Evolutionary conservation across 1,140 invertebrate genomes (phyloP).

Genomic region (Philopotamus ludificatus): DNA sequence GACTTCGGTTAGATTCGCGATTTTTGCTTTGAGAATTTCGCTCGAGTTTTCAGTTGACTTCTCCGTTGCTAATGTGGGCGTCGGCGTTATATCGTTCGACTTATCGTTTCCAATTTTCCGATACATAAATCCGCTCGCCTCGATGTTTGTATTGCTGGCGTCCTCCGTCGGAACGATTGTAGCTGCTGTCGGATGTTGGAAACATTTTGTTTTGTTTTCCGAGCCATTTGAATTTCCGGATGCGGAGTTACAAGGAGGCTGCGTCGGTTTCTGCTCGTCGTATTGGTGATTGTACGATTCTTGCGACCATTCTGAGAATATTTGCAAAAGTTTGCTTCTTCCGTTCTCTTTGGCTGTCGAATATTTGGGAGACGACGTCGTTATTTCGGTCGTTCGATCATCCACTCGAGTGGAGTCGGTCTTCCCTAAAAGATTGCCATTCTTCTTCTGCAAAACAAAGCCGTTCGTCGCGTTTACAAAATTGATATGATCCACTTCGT

Average conservation of each 20-base stretch:
- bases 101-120: slow-evolving; percentile 28
- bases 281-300: slow-evolving; percentile 18
- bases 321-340: slow-evolving; percentile 36
- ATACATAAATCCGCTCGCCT: slow-evolving; percentile 30
- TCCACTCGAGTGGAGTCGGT: background rate
- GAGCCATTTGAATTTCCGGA: slow-evolving; percentile 38
- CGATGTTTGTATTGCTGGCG: slow-evolving; percentile 33
- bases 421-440: background rate
- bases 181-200: slow-evolving; percentile 36
- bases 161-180: slow-evolving; percentile 21
- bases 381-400: background rate
- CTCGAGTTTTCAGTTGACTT: background rate
- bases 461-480: background rate
- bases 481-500: background rate
- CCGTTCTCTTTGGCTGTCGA: slow-evolving; percentile 2
- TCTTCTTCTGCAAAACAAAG: background rate
- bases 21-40: background rate
- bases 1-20: background rate
- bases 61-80: slow-evolving; percentile 1
- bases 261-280: slow-evolving; percentile 22
- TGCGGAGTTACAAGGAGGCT: slow-evolving; percentile 16
- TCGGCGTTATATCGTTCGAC: slow-evolving; percentile 22
- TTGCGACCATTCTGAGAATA: slow-evolving; percentile 39
- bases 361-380: background rate
- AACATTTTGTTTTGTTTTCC: slow-evolving; percentile 39